Conservation (phyloP, 2,113 vertebrate species). For the Notarius quadriscutis region DNA sequence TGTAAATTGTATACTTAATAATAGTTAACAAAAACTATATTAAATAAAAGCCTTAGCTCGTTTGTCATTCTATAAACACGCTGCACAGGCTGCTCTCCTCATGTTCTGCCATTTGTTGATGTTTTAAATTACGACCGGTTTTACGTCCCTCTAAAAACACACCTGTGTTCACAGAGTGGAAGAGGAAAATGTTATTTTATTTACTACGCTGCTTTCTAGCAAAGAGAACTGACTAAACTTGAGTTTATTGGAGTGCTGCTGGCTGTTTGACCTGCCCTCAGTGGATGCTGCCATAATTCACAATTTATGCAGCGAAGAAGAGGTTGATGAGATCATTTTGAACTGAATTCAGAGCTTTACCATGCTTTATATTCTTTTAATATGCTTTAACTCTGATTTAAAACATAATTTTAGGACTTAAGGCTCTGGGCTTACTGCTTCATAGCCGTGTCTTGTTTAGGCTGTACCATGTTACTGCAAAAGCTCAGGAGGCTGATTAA, state of each 20-base stretch:
- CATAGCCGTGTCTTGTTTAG: background rate
- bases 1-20: background rate
- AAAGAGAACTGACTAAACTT: background rate
- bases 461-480: background rate
- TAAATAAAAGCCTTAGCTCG: background rate
- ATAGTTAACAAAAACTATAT: background rate
- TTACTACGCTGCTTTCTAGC: background rate
- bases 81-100: background rate
- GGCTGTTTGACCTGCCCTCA: background rate
- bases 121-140: background rate
- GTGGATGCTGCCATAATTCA: background rate
- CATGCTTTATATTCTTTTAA: background rate
- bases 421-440: background rate
- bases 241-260: background rate
- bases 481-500: background rate
- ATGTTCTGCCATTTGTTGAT: background rate
- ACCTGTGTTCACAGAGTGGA: background rate
- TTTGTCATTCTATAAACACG: slow-evolving; percentile 10
- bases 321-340: background rate
- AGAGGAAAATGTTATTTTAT: background rate
- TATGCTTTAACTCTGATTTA: background rate
- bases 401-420: background rate
- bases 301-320: background rate
- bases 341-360: background rate
- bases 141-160: background rate